Base-by-base conservation (phyloP, 1,140 invertebrate genomes). In the Mya arenaria region DNA sequence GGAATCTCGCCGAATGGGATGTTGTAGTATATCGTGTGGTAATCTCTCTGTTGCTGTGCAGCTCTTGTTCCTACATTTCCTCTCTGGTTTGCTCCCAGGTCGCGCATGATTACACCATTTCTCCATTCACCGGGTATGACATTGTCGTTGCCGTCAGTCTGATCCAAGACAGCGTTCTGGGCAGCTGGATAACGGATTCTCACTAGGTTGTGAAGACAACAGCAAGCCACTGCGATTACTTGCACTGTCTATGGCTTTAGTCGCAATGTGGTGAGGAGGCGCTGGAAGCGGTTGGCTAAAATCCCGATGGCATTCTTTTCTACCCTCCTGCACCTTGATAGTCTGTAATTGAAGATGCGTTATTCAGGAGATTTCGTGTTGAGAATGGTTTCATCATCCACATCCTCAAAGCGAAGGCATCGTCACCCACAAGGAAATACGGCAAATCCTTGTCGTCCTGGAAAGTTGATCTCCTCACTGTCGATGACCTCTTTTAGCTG, bases 341-440 rank as follows among this genome's bases (percentile, higher is more conserved):
- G 83, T 78, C 93, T 83, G 81, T 94, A 94, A 85, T 94, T 94
- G 84, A 91, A 93, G 81, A 94, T 74, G 52, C 56, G 60, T 79
- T 15, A 84, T 86, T 85, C 41, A 78, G 82, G 3, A 89, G 84
- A 60, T 90, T 85, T 6, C 90, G 86, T 6, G 88, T 89, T 60
- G 56, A 44, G 60, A 52, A 92, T 82, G 48, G 85, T 44, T 87
- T 86, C 85, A 90, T 83, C 10, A 90, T 17, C 23, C 82, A 73
- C 10, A 48, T 74, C 41, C 62, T 71, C 32, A 89, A 36, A 8
- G 82, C 62, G 81, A 90, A 90, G 8, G 84, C 90, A 25, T 89
- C 89, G 80, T 90, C 89, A 41, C 72, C 85, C 60, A 89, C 58
- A 41, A 90, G 55, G 44, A 89, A 83, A 73, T 71, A 85, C 8